These are phyloP conservation scores for Cavia aperea DNA, from an alignment of 2,113 vertebrate species.

Conservation along the genomic window DNA sequence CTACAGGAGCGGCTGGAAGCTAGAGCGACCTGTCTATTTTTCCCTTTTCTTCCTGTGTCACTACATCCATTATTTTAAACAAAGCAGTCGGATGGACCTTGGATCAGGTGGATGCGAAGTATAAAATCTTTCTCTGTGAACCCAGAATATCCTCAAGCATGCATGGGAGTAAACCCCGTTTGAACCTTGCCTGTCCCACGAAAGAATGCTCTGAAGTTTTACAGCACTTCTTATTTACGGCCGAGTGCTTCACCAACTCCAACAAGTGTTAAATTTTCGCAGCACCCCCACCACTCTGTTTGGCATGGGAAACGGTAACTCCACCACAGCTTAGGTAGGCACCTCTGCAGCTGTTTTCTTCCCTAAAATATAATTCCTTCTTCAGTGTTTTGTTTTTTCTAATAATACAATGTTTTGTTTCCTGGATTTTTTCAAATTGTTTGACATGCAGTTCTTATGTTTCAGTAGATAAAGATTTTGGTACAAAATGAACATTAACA, in stretches of 20 bases:
- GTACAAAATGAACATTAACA: conserved; percentile 30
- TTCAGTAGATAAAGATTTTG: conserved; percentile 39
- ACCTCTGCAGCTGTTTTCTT: conserved; percentile 19
- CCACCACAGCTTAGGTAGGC: not conserved
- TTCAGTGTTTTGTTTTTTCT: not conserved
- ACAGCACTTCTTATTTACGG: conserved; percentile 63
- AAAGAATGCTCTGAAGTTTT: conserved; percentile 69
- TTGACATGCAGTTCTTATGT: conserved; percentile 36
- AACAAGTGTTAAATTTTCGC: conserved; percentile 59
- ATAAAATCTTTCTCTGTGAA: not conserved
- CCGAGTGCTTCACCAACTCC: conserved; percentile 51
- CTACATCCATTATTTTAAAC: not conserved
- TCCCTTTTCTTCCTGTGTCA: not conserved
- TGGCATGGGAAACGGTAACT: conserved; percentile 47
- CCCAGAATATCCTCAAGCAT: conserved; percentile 17
- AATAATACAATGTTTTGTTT: conserved; percentile 8
- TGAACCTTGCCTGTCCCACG: conserved; percentile 44
- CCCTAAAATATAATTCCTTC: not conserved
- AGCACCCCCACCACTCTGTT: conserved; percentile 36
- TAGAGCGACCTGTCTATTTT: not conserved
- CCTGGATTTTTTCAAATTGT: not conserved
- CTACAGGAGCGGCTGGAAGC: not conserved
- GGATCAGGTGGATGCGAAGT: not conserved
- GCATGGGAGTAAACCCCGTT: not conserved
- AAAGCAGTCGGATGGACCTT: not conserved